Evolutionary conservation across 2,888 invertebrate genomes (phyloP), one percentile per base, ranked within the genome.

Genomic region (Cabera pusaria): DNA sequence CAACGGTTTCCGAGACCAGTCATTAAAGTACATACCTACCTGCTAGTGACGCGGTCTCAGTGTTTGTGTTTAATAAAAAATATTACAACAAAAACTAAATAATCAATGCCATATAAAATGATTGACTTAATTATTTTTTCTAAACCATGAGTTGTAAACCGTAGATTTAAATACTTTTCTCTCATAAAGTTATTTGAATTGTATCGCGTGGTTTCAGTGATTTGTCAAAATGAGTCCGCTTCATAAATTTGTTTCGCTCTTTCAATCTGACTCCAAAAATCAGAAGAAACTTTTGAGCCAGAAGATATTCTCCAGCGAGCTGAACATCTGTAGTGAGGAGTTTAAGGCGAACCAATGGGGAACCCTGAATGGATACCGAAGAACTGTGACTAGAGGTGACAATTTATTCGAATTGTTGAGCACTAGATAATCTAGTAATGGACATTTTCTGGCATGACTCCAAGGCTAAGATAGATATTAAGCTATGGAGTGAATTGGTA

Each of bases 161-260:
- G n/a, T n/a, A n/a, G n/a, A n/a, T n/a, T n/a, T n/a, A n/a, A n/a
- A n/a, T n/a, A n/a, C n/a, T n/a, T n/a, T n/a, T n/a, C n/a, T n/a
- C n/a, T n/a, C n/a, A n/a, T n/a, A n/a, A n/a, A n/a, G n/a, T n/a
- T n/a, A n/a, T n/a, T n/a, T n/a, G n/a, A n/a, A n/a, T n/a, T n/a
- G n/a, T n/a, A n/a, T n/a, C n/a, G n/a, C n/a, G n/a, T n/a, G n/a
- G n/a, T 14, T 14, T 4, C 4, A 14, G 14, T 14, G 14, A 14
- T 14, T 14, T 35, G 44, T 21, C 38, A 72, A 56, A 54, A 92
- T 93, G 91, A 91, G 91, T 59, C 91, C 92, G 16, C 70, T 93
- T 22, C 90, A 92, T 54, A 90, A 90, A 66, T 84, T 92, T 32
- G 91, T 92, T 47, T 91, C 92, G 37, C 83, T 92, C 49, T 92